phyloP scores from a whole-genome alignment of 2,888 invertebrate species.

The Iselma pallidipennis region DNA sequence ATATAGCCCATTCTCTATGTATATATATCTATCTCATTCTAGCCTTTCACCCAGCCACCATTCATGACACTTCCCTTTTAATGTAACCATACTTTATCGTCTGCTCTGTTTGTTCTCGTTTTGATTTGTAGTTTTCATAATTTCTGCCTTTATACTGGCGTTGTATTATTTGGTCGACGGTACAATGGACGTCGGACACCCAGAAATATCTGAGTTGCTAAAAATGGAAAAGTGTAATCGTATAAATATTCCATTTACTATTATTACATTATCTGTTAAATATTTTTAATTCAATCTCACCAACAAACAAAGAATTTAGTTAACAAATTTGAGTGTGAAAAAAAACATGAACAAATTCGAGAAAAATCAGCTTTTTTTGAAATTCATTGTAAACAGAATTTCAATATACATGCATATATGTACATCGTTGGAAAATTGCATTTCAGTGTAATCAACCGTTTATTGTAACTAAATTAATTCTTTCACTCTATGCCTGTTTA shows the following conservation, averaged over 20 bases:
- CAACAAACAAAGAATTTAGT: background rate
- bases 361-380: too few relatives aligned
- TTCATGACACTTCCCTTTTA: slow-evolving; percentile 50
- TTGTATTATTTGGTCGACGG: slow-evolving; percentile 15
- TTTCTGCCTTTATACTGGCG: slow-evolving; percentile 31
- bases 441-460: too few relatives aligned
- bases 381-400: too few relatives aligned
- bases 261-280: slow-evolving; percentile 7
- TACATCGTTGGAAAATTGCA: too few relatives aligned
- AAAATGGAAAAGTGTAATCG: slow-evolving; percentile 19
- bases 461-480: too few relatives aligned
- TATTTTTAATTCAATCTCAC: background rate
- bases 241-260: slow-evolving; percentile 5
- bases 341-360: too few relatives aligned
- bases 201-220: slow-evolving; percentile 14
- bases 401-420: too few relatives aligned
- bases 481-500: too few relatives aligned
- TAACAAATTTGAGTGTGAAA: too few relatives aligned
- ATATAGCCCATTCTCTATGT: background rate
- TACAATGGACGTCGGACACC: slow-evolving; percentile 16
- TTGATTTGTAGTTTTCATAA: slow-evolving; percentile 49
- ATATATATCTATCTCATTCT: slow-evolving; percentile 3
- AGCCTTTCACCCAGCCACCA: slow-evolving; percentile 32
- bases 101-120: slow-evolving; percentile 43
- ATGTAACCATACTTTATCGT: slow-evolving; percentile 46